Conservation (phyloP, 1,140 invertebrate genomes). For the Camponotus pennsylvanicus region DNA sequence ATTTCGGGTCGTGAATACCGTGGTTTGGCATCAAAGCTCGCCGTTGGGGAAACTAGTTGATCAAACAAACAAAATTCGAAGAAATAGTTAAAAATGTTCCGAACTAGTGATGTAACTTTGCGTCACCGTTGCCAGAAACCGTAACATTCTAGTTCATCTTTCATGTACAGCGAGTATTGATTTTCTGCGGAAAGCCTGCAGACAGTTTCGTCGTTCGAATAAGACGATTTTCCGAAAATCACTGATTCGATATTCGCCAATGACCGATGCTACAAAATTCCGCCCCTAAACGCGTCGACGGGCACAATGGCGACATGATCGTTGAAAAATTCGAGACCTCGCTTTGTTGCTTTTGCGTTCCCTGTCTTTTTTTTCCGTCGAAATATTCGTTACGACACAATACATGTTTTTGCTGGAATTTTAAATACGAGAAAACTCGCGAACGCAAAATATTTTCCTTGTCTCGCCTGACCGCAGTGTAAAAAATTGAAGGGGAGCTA, state of each 20-base stretch:
- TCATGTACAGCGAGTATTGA: constrained; percentile 40
- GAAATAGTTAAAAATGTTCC: constrained; percentile 58
- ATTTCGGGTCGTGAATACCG: constrained; percentile 30
- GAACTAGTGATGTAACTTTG: constrained; percentile 27
- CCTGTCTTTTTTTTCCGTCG: not conserved
- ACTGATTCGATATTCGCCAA: constrained; percentile 28
- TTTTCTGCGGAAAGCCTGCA: constrained; percentile 10
- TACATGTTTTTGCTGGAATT: constrained; percentile 55
- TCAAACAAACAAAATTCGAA: constrained; percentile 63
- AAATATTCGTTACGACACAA: constrained; percentile 48
- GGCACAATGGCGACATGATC: not conserved
- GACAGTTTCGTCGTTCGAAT: constrained; percentile 34
- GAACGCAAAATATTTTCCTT: constrained; percentile 61
- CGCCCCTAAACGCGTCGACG: not conserved
- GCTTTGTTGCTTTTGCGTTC: not conserved
- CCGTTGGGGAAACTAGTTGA: constrained; percentile 53
- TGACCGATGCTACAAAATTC: constrained; percentile 13
- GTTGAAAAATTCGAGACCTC: constrained; percentile 45
- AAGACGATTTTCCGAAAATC: constrained; percentile 44
- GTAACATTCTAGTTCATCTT: constrained; percentile 56
- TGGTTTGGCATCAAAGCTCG: constrained; percentile 56
- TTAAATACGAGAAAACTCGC: constrained; percentile 52
- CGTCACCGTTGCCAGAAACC: constrained; percentile 49
- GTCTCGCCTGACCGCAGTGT: constrained; percentile 40
- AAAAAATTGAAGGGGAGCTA: constrained; percentile 63